Percentiles rank a stretch among this genome's conserved stretches.
These are phyloP conservation scores for Copsychus sechellarum DNA, from an alignment of 2,113 vertebrate genomes.

Conservation along the genomic window DNA sequence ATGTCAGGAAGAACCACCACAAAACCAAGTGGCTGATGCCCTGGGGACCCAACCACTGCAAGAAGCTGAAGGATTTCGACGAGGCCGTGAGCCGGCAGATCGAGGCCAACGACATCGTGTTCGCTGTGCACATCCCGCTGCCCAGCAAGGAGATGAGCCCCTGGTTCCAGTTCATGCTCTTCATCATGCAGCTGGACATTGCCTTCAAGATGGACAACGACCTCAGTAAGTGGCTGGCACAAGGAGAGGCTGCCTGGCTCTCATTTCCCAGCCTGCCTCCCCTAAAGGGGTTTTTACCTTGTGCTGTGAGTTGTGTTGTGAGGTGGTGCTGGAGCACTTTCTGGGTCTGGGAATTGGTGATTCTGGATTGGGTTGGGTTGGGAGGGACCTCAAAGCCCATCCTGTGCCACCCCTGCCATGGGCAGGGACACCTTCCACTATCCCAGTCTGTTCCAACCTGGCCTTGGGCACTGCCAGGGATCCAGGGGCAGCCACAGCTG, in stretches of 20 bases:
- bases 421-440: background rate
- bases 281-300: fast-evolving
- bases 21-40: conserved; percentile 89
- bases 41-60: conserved; percentile 88
- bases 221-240: conserved; percentile 80
- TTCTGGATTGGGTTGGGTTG: background rate
- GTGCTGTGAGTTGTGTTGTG: fast-evolving
- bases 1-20: conserved; percentile 80
- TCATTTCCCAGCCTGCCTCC: no score
- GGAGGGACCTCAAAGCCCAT: background rate
- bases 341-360: background rate
- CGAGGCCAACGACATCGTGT: conserved; percentile 94
- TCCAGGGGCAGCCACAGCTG: background rate
- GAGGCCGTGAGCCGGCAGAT: conserved; percentile 89
- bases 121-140: conserved; percentile 88
- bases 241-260: fast-evolving
- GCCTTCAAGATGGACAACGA: conserved; percentile 92
- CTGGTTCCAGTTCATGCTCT: conserved; percentile 98
- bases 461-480: background rate
- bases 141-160: conserved; percentile 92
- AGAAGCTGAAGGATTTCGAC: conserved; percentile 86
- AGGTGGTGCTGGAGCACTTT: fast-evolving
- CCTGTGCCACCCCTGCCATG: background rate
- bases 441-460: fast-evolving
- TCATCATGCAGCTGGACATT: conserved; percentile 94